Evolutionary conservation across 2,113 vertebrate species (phyloP), one percentile per base, ranked within the genome.

Genomic region (Thryonomys swinderianus): DNA sequence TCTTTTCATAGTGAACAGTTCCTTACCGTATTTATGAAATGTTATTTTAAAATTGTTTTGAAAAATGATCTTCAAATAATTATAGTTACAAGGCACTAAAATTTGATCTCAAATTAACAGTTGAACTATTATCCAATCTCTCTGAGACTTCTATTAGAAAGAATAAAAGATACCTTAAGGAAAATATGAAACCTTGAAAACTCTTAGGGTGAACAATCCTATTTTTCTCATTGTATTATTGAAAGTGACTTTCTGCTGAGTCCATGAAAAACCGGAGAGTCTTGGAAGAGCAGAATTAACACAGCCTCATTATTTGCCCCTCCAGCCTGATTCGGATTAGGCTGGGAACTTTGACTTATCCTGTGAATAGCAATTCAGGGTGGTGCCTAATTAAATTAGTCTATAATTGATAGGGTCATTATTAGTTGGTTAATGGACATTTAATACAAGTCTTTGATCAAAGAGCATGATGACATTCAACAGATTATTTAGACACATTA

Each of bases 251-350:
- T 97, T 97, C 80, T 96, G 80, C 91, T 96, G 97, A 91, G 73
- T 94, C 90, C 92, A 96, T 93, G 55, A 97, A 97, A 98, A 82
- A 13, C 76, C 78, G 96, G 93, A 95, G 96, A 95, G 85, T 57
- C 45, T 12, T 30, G 83, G 51, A 76, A 97, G 74, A 95, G 78
- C 0, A 81, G 95, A 98, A 97, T 98, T 97, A 98, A 95, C 51
- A 81, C 93, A 90, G 57, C 94, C 86, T 92, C 61, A 85, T 87
- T 91, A 62, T 55, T 87, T 94, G 71, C 53, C 69, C 97, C 97
- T 97, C 96, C 96, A 97, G 89, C 48, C 74, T 96, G 90, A 97
- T 98, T 96, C 96, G 96, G 97, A 97, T 97, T 97, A 97, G 89
- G 62, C 45, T 90, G 73, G 81, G 85, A 96, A 67, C 42, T 96